A percentile compares a stretch with the other conserved stretches of the same genome.
Conservation (phyloP, 30 jellyfish, hydroid and myxozoan species). For the Nemopilema nomurai region DNA sequence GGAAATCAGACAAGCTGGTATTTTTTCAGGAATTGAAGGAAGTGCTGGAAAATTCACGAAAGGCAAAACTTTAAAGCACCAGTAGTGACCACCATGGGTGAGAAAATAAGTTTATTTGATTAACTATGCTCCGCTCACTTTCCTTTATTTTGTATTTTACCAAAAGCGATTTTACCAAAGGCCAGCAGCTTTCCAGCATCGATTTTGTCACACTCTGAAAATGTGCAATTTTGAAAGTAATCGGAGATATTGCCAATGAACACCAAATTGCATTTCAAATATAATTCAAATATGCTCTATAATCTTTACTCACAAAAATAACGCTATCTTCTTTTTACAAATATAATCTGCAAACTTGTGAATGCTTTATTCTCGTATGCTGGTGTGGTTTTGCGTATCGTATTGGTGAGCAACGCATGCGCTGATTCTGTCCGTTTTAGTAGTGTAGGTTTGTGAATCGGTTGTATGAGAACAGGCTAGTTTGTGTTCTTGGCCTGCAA, state of each 20-base stretch:
- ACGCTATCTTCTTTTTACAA: too few species aligned
- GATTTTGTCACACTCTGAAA: not conserved
- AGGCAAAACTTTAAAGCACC: too few species aligned
- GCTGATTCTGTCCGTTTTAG: too few species aligned
- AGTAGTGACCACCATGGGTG: too few species aligned
- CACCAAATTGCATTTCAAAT: too few species aligned
- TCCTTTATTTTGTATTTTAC: too few species aligned
- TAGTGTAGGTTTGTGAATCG: conserved; percentile 14
- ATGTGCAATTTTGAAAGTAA: not conserved
- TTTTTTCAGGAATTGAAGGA: conserved; percentile 75
- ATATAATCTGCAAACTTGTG: too few species aligned
- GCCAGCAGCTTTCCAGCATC: too few species aligned
- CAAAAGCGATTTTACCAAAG: too few species aligned
- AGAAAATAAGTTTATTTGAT: too few species aligned
- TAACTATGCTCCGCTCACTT: too few species aligned
- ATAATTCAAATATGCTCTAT: not conserved
- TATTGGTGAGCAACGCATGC: not conserved
- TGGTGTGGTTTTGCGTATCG: not conserved
- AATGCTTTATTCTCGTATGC: not conserved
- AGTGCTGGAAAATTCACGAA: conserved; percentile 53
- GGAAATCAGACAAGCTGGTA: conserved; percentile 77
- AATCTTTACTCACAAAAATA: not conserved
- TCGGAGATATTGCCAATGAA: too few species aligned
- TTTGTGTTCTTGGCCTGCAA: conserved; percentile 19
- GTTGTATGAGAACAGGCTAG: conserved; percentile 17